These are phyloP conservation scores for Eunapius fragilis DNA, from an alignment of 37 sponge, comb jelly and placozoan genomes.

Conservation along the genomic window DNA sequence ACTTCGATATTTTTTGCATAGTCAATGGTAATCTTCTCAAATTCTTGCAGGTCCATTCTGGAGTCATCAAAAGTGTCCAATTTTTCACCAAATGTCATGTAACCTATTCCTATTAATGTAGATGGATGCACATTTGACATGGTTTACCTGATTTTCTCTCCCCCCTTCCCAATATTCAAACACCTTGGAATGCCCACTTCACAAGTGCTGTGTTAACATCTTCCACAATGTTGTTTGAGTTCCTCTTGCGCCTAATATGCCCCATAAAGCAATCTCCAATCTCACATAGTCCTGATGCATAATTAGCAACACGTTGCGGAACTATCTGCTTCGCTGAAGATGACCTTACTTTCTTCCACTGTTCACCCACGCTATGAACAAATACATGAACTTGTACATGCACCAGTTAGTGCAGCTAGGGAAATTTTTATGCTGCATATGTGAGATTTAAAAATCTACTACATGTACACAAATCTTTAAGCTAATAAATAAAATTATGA, in stretches of 20 bases:
- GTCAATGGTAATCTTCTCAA: background rate
- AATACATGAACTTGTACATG: no score
- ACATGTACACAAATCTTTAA: no score
- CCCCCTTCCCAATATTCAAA: background rate
- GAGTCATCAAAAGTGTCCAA: conserved; percentile 1
- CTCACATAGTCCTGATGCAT: conserved; percentile 7
- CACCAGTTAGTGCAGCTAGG: no score
- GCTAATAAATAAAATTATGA: no score
- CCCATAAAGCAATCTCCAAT: conserved; percentile 16
- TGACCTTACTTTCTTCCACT: conserved; percentile 49
- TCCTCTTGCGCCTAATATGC: background rate
- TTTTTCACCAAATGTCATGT: conserved; percentile 3
- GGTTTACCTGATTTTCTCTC: no score
- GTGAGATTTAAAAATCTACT: no score
- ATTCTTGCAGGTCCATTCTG: background rate
- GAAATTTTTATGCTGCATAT: background rate
- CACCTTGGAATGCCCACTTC: conserved; percentile 53
- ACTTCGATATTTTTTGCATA: background rate
- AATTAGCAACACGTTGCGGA: conserved; percentile 26
- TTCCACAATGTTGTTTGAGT: background rate
- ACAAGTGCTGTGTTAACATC: conserved; percentile 2
- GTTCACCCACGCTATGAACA: conserved; percentile 27
- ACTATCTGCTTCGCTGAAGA: conserved; percentile 24
- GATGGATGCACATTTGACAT: no score
- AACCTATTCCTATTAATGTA: background rate